These are phyloP conservation scores for Diglossa brunneiventris DNA, from an alignment of 2,113 vertebrate genomes.

Conservation along the genomic window DNA sequence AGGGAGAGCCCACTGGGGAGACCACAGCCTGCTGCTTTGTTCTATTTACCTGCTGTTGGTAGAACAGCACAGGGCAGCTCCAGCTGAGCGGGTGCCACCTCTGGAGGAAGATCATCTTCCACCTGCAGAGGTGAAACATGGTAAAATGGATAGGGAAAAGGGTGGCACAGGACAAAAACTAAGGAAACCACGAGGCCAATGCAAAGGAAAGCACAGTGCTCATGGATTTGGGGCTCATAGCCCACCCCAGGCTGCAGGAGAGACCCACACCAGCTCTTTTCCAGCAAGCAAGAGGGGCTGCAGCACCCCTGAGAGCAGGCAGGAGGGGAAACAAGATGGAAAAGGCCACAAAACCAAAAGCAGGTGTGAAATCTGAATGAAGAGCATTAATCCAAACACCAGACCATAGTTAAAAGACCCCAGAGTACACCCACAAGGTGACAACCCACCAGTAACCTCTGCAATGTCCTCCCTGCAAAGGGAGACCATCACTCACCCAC, in stretches of 20 bases:
- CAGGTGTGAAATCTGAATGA: background rate
- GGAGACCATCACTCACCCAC: background rate
- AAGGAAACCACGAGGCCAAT: accelerated
- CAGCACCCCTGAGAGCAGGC: background rate
- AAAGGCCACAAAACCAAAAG: background rate
- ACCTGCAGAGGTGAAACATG: background rate
- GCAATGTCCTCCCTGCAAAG: background rate
- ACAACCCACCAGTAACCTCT: background rate
- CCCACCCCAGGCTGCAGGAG: background rate
- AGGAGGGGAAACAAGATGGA: background rate
- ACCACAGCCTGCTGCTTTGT: background rate
- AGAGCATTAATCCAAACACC: background rate
- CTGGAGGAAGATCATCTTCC: background rate
- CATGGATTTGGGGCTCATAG: accelerated
- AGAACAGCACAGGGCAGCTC: background rate
- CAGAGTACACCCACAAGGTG: background rate
- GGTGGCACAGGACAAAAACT: background rate
- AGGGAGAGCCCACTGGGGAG: accelerated
- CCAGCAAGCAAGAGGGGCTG: background rate
- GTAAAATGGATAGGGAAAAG: background rate
- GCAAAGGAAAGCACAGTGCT: background rate
- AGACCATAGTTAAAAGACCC: background rate
- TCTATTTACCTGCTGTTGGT: conserved; percentile 38
- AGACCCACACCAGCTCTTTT: background rate
- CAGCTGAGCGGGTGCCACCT: background rate